phyloP scores from a whole-genome alignment of 2,888 invertebrate genomes.

The Nomada fabriciana region DNA sequence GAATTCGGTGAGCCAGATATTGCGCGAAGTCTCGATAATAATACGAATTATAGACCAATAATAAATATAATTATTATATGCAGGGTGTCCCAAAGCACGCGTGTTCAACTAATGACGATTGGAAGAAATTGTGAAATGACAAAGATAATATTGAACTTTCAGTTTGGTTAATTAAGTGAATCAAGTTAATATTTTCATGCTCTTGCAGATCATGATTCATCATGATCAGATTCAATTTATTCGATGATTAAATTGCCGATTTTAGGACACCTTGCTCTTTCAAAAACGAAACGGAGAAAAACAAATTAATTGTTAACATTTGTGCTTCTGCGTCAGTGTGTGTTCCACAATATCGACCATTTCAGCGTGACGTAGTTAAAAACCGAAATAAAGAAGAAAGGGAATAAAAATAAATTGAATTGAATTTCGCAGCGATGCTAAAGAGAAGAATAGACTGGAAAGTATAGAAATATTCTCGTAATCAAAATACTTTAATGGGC shows the following conservation, averaged over 20 bases:
- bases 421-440: slow-evolving; percentile 9
- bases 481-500: slow-evolving; percentile 57
- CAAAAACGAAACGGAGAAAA: not conserved
- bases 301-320: slow-evolving; percentile 8
- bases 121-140: too few relatives aligned
- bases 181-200: too few relatives aligned
- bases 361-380: not conserved
- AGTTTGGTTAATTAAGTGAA: too few relatives aligned
- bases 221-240: not conserved
- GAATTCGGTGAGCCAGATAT: slow-evolving; percentile 14
- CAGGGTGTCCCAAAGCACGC: not conserved
- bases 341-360: slow-evolving; percentile 9
- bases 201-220: not conserved
- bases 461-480: slow-evolving; percentile 36
- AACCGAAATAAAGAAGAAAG: not conserved
- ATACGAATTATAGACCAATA: slow-evolving; percentile 23
- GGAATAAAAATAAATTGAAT: not conserved
- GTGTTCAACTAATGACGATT: not conserved
- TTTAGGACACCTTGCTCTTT: not conserved
- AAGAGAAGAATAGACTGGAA: slow-evolving; percentile 43
- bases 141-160: not conserved
- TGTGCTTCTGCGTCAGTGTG: not conserved
- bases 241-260: not conserved
- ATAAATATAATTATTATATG: slow-evolving; percentile 5
- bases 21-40: slow-evolving; percentile 19